Percentiles rank a stretch among this genome's conserved stretches.
These are phyloP conservation scores for Cheilosia variabilis DNA, from an alignment of 2,888 invertebrate species.

Conservation along the genomic window DNA sequence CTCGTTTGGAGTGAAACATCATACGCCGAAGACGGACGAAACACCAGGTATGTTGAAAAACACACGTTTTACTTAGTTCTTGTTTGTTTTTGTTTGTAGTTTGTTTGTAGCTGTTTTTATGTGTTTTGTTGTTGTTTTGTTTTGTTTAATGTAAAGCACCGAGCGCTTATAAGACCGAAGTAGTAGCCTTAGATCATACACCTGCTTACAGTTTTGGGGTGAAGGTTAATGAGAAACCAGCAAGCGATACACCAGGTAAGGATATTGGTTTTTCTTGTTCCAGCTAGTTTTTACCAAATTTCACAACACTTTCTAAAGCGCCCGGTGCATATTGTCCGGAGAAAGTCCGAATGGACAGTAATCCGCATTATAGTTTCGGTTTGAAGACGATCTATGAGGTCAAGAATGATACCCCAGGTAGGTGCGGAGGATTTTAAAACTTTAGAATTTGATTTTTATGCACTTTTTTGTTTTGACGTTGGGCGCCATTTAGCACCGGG, in stretches of 20 bases:
- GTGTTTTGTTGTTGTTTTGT: slow-evolving; percentile 60
- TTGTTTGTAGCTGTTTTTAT: slow-evolving; percentile 53
- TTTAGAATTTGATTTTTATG: slow-evolving; percentile 29
- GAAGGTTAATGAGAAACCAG: slow-evolving; percentile 85
- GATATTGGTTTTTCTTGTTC: slow-evolving; percentile 22
- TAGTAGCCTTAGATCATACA: slow-evolving; percentile 84
- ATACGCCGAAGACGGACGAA: slow-evolving; percentile 78
- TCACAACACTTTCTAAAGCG: slow-evolving; percentile 78
- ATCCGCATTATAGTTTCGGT: slow-evolving; percentile 87
- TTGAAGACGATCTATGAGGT: slow-evolving; percentile 84
- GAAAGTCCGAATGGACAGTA: slow-evolving; percentile 85
- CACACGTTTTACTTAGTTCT: not conserved
- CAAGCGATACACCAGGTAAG: slow-evolving; percentile 83
- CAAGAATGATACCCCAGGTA: slow-evolving; percentile 64
- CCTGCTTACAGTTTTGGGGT: slow-evolving; percentile 88
- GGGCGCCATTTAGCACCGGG: slow-evolving; percentile 84
- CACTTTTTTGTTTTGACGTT: slow-evolving; percentile 42
- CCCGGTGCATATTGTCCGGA: slow-evolving; percentile 88
- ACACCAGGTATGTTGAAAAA: slow-evolving; percentile 80
- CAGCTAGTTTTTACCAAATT: slow-evolving; percentile 43
- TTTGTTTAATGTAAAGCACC: slow-evolving; percentile 79
- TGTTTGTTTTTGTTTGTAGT: slow-evolving; percentile 41
- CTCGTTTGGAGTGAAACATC: slow-evolving; percentile 85
- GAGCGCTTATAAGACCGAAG: slow-evolving; percentile 86
- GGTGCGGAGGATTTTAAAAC: slow-evolving; percentile 80